phyloP scores from a whole-genome alignment of 2,797 vertebrate species.

The Rhabdophis nuchalis region DNA sequence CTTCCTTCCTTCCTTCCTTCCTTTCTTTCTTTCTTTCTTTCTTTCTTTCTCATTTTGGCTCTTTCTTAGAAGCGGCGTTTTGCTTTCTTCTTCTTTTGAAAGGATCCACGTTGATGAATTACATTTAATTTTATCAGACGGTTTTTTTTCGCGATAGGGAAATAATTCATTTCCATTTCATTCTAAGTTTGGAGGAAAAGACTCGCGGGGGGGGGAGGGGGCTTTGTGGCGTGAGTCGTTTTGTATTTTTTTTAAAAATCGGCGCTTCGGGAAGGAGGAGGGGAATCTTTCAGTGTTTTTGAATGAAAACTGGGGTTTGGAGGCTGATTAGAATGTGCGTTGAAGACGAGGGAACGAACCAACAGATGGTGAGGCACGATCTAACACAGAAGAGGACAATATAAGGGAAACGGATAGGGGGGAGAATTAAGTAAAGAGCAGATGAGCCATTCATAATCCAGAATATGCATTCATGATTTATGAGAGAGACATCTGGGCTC shows the following conservation, averaged over 20 bases:
- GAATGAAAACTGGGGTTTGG: not conserved
- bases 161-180: not conserved
- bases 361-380: not conserved
- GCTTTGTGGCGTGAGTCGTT: not conserved
- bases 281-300: not conserved
- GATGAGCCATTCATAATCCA: not conserved
- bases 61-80: not conserved
- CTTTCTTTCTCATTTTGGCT: not conserved
- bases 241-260: not conserved
- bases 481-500: not conserved
- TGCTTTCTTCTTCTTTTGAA: not conserved
- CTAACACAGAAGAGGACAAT: not conserved
- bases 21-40: no score
- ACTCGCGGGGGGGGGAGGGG: no score
- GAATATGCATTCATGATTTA: not conserved
- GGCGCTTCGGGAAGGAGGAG: not conserved
- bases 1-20: not conserved
- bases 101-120: not conserved
- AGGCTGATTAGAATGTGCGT: not conserved
- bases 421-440: not conserved
- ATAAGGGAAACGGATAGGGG: not conserved
- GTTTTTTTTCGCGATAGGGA: not conserved
- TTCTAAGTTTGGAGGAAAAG: not conserved
- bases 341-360: not conserved
- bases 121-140: not conserved